phyloP scores from a whole-genome alignment of 2,888 invertebrate species.

The Spisula subtruncata region DNA sequence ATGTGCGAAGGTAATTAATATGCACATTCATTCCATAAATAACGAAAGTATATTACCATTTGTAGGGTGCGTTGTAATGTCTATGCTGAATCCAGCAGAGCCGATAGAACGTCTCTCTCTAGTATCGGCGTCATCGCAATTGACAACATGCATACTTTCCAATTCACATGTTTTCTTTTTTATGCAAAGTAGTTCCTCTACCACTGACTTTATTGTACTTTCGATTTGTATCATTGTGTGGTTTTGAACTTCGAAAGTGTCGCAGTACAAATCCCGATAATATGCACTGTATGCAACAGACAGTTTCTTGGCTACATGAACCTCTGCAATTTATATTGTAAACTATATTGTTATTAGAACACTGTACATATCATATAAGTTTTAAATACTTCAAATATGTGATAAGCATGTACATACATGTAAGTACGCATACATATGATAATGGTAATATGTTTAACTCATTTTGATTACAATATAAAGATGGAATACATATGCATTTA shows the following conservation, averaged over 20 bases:
- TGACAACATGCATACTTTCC: neutral
- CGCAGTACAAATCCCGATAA: slow-evolving; percentile 42
- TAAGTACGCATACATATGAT: too few relatives aligned
- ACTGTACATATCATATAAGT: too few relatives aligned
- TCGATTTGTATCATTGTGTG: neutral
- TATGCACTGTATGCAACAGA: slow-evolving; percentile 22
- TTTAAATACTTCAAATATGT: too few relatives aligned
- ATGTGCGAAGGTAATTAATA: neutral
- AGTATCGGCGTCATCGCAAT: neutral
- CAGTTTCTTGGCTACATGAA: slow-evolving; percentile 17
- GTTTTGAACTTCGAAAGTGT: neutral
- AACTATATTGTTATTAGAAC: too few relatives aligned
- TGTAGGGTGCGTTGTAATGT: neutral
- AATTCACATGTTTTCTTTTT: neutral
- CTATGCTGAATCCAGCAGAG: slow-evolving; percentile 22
- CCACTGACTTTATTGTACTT: neutral
- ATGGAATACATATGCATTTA: too few relatives aligned
- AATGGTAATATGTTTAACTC: too few relatives aligned
- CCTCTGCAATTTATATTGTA: too few relatives aligned
- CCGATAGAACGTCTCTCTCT: neutral
- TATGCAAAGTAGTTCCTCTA: neutral
- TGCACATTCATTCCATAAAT: neutral
- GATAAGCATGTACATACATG: too few relatives aligned
- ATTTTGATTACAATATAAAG: too few relatives aligned
- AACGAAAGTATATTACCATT: neutral